These are phyloP conservation scores for Sesamia nonagrioides DNA, from an alignment of 1,140 invertebrate species.

Conservation along the genomic window DNA sequence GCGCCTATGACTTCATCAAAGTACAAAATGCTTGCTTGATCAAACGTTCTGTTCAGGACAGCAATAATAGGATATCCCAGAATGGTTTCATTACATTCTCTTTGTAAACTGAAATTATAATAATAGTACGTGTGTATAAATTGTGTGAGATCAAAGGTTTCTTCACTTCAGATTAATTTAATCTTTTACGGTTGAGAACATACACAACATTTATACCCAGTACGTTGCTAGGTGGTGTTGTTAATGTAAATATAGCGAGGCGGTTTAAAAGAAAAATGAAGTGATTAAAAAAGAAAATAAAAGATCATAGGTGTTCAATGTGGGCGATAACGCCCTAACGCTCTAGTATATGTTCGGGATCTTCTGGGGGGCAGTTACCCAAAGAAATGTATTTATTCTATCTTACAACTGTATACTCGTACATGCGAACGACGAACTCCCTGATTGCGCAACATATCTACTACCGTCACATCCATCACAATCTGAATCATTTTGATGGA, in stretches of 20 bases:
- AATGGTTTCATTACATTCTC: conserved; percentile 29
- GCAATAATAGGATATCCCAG: conserved; percentile 23
- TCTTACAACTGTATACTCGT: too few species aligned
- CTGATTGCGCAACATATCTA: too few species aligned
- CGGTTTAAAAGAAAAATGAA: too few species aligned
- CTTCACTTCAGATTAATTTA: conserved; percentile 16
- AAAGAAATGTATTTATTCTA: too few species aligned
- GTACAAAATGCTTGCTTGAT: conserved; percentile 8
- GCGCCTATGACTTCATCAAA: neutral
- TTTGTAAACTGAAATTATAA: conserved; percentile 45
- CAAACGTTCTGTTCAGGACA: conserved; percentile 28
- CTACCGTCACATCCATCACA: too few species aligned
- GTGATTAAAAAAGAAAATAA: too few species aligned
- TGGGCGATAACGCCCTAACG: too few species aligned
- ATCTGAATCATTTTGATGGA: too few species aligned
- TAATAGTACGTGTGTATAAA: conserved; percentile 31
- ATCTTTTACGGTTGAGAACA: conserved; percentile 32
- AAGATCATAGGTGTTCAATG: too few species aligned
- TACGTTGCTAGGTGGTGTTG: conserved; percentile 2
- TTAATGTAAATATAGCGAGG: conserved; percentile 4
- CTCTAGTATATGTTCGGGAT: too few species aligned
- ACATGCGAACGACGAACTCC: too few species aligned
- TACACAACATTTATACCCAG: neutral
- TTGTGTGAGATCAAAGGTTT: conserved; percentile 36
- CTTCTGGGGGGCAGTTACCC: too few species aligned